phyloP scores from a whole-genome alignment of 2,888 invertebrate species.

The Nysson spinosus region DNA sequence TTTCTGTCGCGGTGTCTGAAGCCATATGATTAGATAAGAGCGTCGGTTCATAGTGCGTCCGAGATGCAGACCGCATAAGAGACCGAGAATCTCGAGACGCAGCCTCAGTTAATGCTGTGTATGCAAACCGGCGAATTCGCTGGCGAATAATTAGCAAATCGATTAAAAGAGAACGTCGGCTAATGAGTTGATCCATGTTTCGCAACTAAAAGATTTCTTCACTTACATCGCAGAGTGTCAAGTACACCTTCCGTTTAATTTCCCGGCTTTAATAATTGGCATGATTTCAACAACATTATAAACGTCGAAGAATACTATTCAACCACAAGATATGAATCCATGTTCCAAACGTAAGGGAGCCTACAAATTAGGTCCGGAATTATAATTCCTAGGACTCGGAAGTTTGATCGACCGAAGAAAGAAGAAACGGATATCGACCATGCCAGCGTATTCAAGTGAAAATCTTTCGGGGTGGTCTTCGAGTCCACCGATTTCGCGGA shows the following conservation, averaged over 20 bases:
- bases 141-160: conserved; percentile 1
- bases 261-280: too few species aligned
- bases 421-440: conserved; percentile 58
- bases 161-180: background rate
- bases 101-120: conserved; percentile 71
- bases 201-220: too few species aligned
- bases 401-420: background rate
- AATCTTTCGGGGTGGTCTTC: conserved; percentile 80
- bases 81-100: conserved; percentile 63
- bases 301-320: background rate
- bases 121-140: conserved; percentile 61
- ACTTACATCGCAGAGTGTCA: too few species aligned
- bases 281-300: too few species aligned
- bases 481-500: conserved; percentile 78
- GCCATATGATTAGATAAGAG: conserved; percentile 74
- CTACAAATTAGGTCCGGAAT: background rate
- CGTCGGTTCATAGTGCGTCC: conserved; percentile 74
- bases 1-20: conserved; percentile 59
- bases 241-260: background rate
- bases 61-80: conserved; percentile 75
- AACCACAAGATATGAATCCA: conserved; percentile 33
- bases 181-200: background rate
- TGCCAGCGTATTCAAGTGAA: conserved; percentile 85
- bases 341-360: conserved; percentile 2
- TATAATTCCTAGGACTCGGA: background rate